These are phyloP conservation scores for Bambusicola thoracicus DNA, from an alignment of 2,113 vertebrate genomes.

Conservation along the genomic window DNA sequence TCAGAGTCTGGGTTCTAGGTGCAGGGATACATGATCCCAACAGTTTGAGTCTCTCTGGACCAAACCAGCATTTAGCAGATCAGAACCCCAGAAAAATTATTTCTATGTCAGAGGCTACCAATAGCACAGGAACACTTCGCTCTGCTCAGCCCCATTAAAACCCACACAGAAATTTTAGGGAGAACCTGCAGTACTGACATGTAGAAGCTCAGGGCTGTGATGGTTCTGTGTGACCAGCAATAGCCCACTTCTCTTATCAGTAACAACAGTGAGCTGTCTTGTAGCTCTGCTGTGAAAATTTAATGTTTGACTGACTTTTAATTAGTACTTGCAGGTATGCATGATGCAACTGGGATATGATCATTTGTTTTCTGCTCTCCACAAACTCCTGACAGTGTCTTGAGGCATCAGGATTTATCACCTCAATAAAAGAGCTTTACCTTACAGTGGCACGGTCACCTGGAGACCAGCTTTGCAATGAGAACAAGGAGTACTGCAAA, in stretches of 20 bases:
- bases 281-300: not conserved
- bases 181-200: accelerated
- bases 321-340: not conserved
- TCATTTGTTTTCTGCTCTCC: not conserved
- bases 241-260: not conserved
- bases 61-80: not conserved
- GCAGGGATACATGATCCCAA: accelerated
- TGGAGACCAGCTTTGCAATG: not conserved
- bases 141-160: accelerated
- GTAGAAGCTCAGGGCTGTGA: not conserved
- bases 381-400: not conserved
- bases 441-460: not conserved
- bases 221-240: not conserved
- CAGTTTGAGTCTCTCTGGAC: not conserved
- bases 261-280: not conserved
- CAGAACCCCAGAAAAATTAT: not conserved
- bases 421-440: not conserved
- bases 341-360: not conserved
- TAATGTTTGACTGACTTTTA: not conserved
- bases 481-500: not conserved
- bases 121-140: not conserved
- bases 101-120: accelerated
- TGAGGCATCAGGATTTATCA: not conserved
- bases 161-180: not conserved
- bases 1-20: accelerated